These are phyloP conservation scores for Camelus bactrianus DNA, from an alignment of 2,113 vertebrate species.

Conservation along the genomic window DNA sequence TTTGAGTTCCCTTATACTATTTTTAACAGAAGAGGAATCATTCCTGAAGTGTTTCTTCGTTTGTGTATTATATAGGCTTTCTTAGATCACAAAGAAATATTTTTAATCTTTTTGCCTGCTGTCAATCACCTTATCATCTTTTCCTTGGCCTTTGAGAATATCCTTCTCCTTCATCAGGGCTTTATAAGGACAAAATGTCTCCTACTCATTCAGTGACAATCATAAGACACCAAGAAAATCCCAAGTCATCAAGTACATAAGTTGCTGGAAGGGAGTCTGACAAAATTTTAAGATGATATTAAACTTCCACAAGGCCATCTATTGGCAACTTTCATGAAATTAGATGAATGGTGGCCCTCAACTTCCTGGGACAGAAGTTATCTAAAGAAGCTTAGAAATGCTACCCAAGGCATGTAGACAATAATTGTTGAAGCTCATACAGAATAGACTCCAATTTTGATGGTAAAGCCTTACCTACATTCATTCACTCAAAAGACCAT, in stretches of 20 bases:
- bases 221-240: background rate
- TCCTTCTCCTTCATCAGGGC: background rate
- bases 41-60: background rate
- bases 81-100: background rate
- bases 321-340: background rate
- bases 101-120: background rate
- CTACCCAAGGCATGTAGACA: background rate
- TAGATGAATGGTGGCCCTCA: background rate
- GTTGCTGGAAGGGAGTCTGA: constrained; percentile 4
- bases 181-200: background rate
- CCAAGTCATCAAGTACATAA: background rate
- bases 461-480: background rate
- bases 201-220: background rate
- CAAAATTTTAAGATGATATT: background rate
- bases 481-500: background rate
- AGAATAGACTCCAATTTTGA: background rate
- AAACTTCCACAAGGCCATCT: background rate
- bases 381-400: background rate
- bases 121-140: background rate
- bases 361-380: background rate
- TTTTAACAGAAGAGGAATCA: background rate
- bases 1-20: background rate
- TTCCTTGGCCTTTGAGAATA: background rate
- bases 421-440: background rate
- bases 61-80: background rate